phyloP scores from a whole-genome alignment of 30 jellyfish, hydroid and myxozoan genomes.

The Hydractinia symbiolongicarpus region DNA sequence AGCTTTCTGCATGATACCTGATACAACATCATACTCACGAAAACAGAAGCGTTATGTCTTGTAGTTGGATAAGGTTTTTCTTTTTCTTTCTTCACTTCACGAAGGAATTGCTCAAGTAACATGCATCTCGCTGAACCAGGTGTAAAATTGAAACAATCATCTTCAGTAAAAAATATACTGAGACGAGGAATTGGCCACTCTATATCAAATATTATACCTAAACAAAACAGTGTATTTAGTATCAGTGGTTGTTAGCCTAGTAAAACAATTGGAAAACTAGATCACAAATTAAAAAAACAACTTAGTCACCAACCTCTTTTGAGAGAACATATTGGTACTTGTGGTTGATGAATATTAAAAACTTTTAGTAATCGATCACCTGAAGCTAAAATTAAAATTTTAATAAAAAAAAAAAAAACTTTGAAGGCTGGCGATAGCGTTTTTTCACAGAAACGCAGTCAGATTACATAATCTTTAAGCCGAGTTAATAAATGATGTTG shows the following conservation, averaged over 20 bases:
- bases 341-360: constrained; percentile 37
- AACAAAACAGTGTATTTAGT: background rate
- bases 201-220: constrained; percentile 13
- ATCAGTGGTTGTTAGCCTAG: too few species aligned
- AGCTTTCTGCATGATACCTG: background rate
- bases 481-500: background rate
- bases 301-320: constrained; percentile 27
- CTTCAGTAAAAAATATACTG: constrained; percentile 44
- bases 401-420: too few species aligned
- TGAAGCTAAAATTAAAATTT: constrained; percentile 32
- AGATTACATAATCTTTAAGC: too few species aligned
- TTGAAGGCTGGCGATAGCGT: too few species aligned
- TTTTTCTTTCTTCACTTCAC: constrained; percentile 1
- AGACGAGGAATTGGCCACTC: constrained; percentile 28
- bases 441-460: too few species aligned
- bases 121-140: constrained; percentile 67
- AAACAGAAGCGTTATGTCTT: constrained; percentile 51
- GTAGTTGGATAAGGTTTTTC: constrained; percentile 36
- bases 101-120: constrained; percentile 25
- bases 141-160: constrained; percentile 41
- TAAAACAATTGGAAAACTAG: too few species aligned
- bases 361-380: constrained; percentile 44
- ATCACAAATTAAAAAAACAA: too few species aligned
- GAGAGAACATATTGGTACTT: constrained; percentile 34
- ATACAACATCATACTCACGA: background rate